Evolutionary conservation across 2,797 vertebrate species (phyloP).

Genomic region (Tarsius wallacei): DNA sequence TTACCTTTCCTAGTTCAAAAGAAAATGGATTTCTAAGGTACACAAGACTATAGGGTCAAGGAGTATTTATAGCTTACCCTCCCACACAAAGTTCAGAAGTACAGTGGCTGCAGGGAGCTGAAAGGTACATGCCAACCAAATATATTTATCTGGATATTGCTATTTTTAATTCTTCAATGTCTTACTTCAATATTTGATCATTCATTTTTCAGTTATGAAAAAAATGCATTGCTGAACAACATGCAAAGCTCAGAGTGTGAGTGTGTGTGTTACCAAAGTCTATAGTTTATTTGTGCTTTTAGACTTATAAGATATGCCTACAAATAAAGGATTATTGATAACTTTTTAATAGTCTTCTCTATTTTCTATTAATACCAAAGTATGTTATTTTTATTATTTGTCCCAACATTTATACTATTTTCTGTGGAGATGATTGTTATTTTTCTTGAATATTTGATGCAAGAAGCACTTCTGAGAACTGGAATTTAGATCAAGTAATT

Average conservation of each 20-base stretch:
- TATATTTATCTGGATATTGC: conserved; percentile 69
- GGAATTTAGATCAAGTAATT: conserved; percentile 76
- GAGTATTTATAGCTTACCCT: conserved; percentile 50
- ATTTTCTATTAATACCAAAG: conserved; percentile 25
- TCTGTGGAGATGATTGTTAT: conserved; percentile 30
- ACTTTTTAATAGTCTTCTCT: neutral
- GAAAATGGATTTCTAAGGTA: conserved; percentile 57
- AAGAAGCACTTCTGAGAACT: conserved; percentile 74
- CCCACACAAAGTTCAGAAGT: conserved; percentile 53
- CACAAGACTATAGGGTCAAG: neutral
- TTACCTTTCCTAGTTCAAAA: conserved; percentile 59
- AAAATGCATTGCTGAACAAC: conserved; percentile 2
- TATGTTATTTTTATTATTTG: conserved; percentile 55
- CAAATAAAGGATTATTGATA: conserved; percentile 1
- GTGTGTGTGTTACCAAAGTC: neutral
- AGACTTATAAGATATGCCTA: neutral
- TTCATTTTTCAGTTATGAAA: conserved; percentile 45
- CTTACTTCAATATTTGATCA: conserved; percentile 64
- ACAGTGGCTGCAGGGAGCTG: neutral
- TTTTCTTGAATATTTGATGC: conserved; percentile 71
- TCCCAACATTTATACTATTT: conserved; percentile 37
- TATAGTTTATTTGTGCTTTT: conserved; percentile 56
- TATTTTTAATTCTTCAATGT: conserved; percentile 55
- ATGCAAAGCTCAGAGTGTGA: conserved; percentile 19
- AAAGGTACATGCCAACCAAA: neutral